Conservation (phyloP, 2,113 vertebrate species). For the Pica pica region DNA sequence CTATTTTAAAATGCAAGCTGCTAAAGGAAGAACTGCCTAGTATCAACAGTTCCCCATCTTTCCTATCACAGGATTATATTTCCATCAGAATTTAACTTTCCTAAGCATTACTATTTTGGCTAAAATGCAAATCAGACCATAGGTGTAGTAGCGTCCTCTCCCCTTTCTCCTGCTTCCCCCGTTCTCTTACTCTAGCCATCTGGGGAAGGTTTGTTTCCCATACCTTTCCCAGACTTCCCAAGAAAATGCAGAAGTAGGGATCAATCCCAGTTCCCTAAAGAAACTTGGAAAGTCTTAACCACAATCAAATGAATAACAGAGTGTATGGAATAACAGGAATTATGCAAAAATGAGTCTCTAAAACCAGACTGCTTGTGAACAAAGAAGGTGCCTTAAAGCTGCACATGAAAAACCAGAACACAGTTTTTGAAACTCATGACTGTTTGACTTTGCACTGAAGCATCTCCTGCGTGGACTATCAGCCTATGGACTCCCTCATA, state of each 20-base stretch:
- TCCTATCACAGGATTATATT: not conserved
- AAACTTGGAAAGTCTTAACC: not conserved
- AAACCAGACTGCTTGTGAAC: not conserved
- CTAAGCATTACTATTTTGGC: not conserved
- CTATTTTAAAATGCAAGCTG: not conserved
- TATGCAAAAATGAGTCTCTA: not conserved
- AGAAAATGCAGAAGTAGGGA: not conserved
- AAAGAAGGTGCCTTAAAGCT: not conserved
- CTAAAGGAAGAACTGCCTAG: not conserved
- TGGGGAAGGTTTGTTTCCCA: not conserved
- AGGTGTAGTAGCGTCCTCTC: not conserved
- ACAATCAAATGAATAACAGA: not conserved
- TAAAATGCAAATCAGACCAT: not conserved
- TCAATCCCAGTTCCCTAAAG: not conserved
- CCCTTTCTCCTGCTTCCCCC: not conserved
- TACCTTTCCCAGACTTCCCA: not conserved
- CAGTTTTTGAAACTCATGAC: not conserved
- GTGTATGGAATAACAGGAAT: not conserved
- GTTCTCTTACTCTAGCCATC: not conserved
- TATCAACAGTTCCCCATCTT: not conserved
- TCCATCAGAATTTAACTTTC: not conserved
- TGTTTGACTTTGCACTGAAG: not conserved
- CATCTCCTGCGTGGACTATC: not conserved
- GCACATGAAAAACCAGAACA: not conserved
- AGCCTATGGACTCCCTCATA: not conserved